A percentile compares a stretch with the other conserved stretches of the same genome.
These are phyloP conservation scores for Pampusana beccarii DNA, from an alignment of 2,113 vertebrate species.

Conservation along the genomic window DNA sequence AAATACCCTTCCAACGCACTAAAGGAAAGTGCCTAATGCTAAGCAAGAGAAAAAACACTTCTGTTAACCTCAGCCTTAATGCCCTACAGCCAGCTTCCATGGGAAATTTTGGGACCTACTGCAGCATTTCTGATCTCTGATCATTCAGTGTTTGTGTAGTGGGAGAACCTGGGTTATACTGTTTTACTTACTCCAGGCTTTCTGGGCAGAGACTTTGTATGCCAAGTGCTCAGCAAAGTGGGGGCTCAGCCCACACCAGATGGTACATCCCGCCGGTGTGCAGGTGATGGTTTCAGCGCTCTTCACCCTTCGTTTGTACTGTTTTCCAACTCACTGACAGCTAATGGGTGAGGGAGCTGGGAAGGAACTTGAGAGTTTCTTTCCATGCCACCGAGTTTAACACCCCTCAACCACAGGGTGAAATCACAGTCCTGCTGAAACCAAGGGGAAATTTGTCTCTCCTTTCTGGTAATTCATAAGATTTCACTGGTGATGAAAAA, in stretches of 20 bases:
- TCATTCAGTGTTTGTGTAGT: not conserved
- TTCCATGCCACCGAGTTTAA: not conserved
- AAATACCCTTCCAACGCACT: not conserved
- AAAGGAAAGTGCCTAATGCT: not conserved
- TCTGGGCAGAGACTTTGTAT: not conserved
- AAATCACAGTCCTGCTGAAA: not conserved
- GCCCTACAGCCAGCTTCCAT: not conserved
- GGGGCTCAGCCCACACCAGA: accelerated
- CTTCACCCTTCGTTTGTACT: not conserved
- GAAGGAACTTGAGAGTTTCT: not conserved
- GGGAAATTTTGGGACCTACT: not conserved
- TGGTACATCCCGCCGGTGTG: no score
- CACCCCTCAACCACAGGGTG: not conserved
- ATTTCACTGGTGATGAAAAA: not conserved
- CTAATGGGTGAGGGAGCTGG: not conserved
- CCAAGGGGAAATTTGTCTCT: not conserved
- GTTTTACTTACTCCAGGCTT: not conserved
- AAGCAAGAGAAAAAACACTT: not conserved
- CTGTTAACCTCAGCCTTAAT: no score
- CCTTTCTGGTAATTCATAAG: slow-evolving; percentile 4
- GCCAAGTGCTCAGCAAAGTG: not conserved
- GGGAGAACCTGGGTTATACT: accelerated
- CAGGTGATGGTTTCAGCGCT: not conserved
- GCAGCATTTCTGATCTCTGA: not conserved
- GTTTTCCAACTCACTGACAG: not conserved